Base-by-base conservation (phyloP, 2,797 vertebrate species). In the Eptatretus atami region DNA sequence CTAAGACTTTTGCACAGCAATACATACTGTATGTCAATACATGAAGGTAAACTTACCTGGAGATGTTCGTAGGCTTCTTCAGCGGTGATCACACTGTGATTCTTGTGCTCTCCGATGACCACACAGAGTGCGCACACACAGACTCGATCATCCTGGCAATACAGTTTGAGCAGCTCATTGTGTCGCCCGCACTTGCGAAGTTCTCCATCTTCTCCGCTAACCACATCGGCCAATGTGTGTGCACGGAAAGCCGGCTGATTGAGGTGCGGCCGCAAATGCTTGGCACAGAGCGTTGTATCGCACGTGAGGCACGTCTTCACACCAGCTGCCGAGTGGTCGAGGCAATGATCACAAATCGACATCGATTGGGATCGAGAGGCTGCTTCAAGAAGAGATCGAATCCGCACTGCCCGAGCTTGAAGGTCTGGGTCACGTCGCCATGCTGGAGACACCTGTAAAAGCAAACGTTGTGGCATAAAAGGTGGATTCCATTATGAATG, bases 291-390 rank as follows among this genome's bases (percentile, higher is more conserved):
- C 57, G 57, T n/a, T 10, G 25, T 12, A 10, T 61, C 57, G 11
- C 57, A 61, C 57, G 15, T 61, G 57, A 61, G 57, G 57, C 57
- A 61, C 9, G 57, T 61, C n/a, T 25, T 61, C 57, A 61, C 57
- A 25, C 9, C 57, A 10, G n/a, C 57, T 25, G 57, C 57, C 57
- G n/a, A n/a, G 57, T 61, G n/a, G 57, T 25, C 57, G n/a, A n/a
- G 57, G 57, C 31, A 44, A 44, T 44, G 31, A 44, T 44, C 31
- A 44, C 31, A 44, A 44, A 8, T 8, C 4, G 31, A 44, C 31
- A 8, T 44, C 31, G 4, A 8, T 44, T 44, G 31, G 31, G 31
- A 44, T 44, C 6, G 31, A 44, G 31, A 44, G 31, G 31, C 31
- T 44, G 31, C 6, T 44, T 44, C 31, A 44, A 44, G 31, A 4